Percentiles rank a stretch among this genome's conserved stretches.
Conservation (phyloP, 92 coral and sea anemone genomes). For the Actinernus sp. region DNA sequence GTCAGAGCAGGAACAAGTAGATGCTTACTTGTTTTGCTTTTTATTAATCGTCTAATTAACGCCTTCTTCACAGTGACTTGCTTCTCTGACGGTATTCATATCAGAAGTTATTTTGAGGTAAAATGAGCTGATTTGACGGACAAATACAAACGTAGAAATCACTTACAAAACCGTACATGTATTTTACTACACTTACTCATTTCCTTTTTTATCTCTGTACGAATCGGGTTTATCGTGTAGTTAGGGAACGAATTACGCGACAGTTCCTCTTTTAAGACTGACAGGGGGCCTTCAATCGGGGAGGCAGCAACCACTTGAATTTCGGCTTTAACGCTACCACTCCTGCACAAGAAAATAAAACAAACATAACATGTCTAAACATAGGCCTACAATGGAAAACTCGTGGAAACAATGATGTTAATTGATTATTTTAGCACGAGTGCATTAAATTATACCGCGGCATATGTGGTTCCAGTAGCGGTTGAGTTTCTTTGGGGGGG, state of each 20-base stretch:
- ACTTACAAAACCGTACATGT: too few relatives aligned
- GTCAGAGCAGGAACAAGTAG: too few relatives aligned
- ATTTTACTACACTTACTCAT: too few relatives aligned
- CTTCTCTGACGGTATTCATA: too few relatives aligned
- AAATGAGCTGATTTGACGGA: too few relatives aligned
- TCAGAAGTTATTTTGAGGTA: too few relatives aligned
- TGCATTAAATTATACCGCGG: neutral
- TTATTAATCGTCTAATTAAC: too few relatives aligned
- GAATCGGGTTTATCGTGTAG: conserved; percentile 10
- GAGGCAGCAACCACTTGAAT: conserved; percentile 40
- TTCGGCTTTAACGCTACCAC: conserved; percentile 56
- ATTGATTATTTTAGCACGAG: neutral
- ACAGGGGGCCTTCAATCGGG: neutral
- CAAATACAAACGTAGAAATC: too few relatives aligned
- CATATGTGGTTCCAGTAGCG: neutral
- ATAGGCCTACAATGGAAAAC: neutral
- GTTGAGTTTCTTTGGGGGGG: too few relatives aligned
- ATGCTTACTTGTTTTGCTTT: too few relatives aligned
- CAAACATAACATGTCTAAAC: neutral
- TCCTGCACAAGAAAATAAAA: conserved; percentile 5
- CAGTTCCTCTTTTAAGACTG: neutral
- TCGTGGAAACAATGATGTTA: too few relatives aligned
- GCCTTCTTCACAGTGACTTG: too few relatives aligned
- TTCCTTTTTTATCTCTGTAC: conserved; percentile 5
- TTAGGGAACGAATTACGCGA: conserved; percentile 16